Evolutionary conservation across 2,797 vertebrate species (phyloP), one percentile per base, ranked within the genome.

Genomic region (Chrysocyon brachyurus): DNA sequence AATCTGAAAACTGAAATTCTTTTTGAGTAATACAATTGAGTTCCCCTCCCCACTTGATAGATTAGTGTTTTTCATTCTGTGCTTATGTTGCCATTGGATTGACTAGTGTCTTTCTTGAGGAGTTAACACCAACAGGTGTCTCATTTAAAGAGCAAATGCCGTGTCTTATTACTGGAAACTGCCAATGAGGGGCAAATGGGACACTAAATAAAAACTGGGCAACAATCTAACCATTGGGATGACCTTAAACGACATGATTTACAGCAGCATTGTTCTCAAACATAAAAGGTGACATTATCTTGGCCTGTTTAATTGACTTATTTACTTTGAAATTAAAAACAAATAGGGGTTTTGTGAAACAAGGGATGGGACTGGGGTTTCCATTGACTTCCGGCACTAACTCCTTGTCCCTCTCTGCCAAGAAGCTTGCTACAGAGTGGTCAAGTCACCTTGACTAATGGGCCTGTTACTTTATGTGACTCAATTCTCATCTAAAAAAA

Each of bases 301-400:
- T 92, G 36, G 68, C 21, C n/a, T 89, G 24, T 61, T 82, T 92
- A 40, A 72, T 75, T 66, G 14, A 87, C 59, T 57, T 87, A 75
- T 87, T 79, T 92, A 70, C 73, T 93, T 90, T 96, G 94, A 66
- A 52, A 77, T 66, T 4, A 92, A 94, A 94, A 77, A 84, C 28
- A 92, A 46, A 85, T 72, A 16, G 77, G 40, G 89, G 11, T 84
- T 97, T 92, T 90, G 17, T 93, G 77, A 78, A 77, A 78, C 40
- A 63, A 87, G 82, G 26, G 14, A 22, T 40, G 36, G 54, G 19
- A 12, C 2, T 94, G 68, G 11, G 12, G 16, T 93, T 57, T 66
- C 24, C 31, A 72, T 3, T n/a, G 52, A 81, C 12, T 87, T 88
- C 64, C 77, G 64, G 16, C 7, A 12, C 66, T 52, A 7, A 52